Evolutionary conservation across 2,888 invertebrate genomes (phyloP).

Genomic region (Eristalis arbustorum): DNA sequence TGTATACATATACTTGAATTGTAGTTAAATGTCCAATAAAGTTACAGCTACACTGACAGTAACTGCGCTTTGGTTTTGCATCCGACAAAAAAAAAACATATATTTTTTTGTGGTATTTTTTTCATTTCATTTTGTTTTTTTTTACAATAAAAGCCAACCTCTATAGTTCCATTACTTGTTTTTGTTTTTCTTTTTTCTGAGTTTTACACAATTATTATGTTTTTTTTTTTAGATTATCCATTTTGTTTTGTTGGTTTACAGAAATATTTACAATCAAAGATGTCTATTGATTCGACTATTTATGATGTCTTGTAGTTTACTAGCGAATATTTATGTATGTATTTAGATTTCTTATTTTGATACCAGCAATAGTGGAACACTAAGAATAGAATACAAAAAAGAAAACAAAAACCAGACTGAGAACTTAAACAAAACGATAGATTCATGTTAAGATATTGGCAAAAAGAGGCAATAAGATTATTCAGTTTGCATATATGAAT

Average conservation of each 20-base stretch:
- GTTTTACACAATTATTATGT: conserved; percentile 47
- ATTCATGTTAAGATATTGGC: conserved; percentile 67
- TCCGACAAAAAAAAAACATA: conserved; percentile 51
- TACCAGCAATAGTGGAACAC: conserved; percentile 62
- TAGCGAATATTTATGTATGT: conserved; percentile 33
- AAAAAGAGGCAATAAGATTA: conserved; percentile 69
- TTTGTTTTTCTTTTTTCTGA: conserved; percentile 68
- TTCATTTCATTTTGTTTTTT: conserved; percentile 1
- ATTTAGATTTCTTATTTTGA: conserved; percentile 42
- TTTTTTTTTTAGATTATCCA: conserved; percentile 8
- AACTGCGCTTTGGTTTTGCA: conserved; percentile 61
- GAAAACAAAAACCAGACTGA: conserved; percentile 2
- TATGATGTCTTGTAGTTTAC: conserved; percentile 68
- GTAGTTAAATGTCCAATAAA: conserved; percentile 67
- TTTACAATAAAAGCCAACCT: conserved; percentile 72
- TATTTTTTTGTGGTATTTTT: conserved; percentile 17
- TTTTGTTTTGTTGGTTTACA: conserved; percentile 21
- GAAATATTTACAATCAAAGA: conserved; percentile 63
- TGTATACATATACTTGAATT: conserved; percentile 45
- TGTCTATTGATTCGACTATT: conserved; percentile 45
- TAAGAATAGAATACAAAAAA: conserved; percentile 48
- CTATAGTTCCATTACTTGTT: conserved; percentile 48
- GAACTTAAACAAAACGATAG: conserved; percentile 13
- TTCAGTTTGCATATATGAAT: conserved; percentile 67
- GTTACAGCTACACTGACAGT: conserved; percentile 64